phyloP scores from a whole-genome alignment of 2,888 invertebrate species.

The Volucella zonaria region DNA sequence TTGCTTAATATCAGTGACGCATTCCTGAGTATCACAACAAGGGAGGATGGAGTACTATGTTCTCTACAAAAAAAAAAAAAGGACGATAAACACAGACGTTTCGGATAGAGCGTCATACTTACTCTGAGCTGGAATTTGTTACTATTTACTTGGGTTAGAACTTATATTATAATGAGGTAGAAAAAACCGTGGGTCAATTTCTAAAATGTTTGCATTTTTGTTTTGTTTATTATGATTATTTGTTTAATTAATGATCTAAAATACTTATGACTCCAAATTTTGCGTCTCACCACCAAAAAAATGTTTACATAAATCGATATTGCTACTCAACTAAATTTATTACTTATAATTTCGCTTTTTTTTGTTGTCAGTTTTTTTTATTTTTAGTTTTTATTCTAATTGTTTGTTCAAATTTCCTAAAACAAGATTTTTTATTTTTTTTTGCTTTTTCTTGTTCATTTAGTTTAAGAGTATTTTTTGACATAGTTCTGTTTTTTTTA shows the following conservation, averaged over 20 bases:
- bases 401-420: conserved; percentile 39
- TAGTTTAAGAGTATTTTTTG: conserved; percentile 34
- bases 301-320: conserved; percentile 38
- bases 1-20: no score
- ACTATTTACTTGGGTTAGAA: no score
- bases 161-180: no score
- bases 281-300: conserved; percentile 29
- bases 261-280: conserved; percentile 59
- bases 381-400: conserved; percentile 39
- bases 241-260: conserved; percentile 58
- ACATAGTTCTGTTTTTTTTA: conserved; percentile 41
- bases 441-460: conserved; percentile 22
- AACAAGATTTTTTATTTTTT: conserved; percentile 19
- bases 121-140: no score
- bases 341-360: conserved; percentile 50
- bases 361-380: conserved; percentile 2
- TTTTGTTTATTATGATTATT: conserved; percentile 52
- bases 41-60: no score
- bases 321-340: conserved; percentile 48
- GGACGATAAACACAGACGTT: no score
- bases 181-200: conserved; percentile 12
- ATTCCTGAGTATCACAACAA: no score
- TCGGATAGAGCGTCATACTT: no score
- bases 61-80: no score
- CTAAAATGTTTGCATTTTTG: conserved; percentile 34